Conservation (phyloP, 2,113 vertebrate species). For the Alethe castanea region DNA sequence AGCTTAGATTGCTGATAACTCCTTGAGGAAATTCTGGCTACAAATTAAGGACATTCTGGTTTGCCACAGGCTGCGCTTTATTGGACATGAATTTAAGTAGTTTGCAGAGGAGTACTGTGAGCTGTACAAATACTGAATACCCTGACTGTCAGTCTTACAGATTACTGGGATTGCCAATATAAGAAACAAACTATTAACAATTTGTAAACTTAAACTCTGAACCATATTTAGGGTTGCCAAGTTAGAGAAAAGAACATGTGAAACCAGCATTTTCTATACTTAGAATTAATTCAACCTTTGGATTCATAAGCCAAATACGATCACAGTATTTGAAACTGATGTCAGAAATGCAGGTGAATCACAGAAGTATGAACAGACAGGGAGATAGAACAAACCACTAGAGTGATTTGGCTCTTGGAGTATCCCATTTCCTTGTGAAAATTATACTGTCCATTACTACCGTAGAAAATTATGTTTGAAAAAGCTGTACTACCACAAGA, state of each 20-base stretch:
- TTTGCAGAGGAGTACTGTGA: not conserved
- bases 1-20: not conserved
- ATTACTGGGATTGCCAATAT: not conserved
- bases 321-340: not conserved
- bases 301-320: not conserved
- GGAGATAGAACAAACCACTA: not conserved
- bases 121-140: not conserved
- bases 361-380: too few relatives aligned
- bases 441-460: not conserved
- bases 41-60: not conserved
- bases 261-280: not conserved
- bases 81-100: not conserved
- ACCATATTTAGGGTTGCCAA: not conserved
- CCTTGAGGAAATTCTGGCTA: not conserved
- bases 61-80: not conserved
- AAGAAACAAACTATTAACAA: not conserved
- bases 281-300: not conserved
- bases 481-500: not conserved
- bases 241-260: not conserved
- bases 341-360: not conserved
- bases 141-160: not conserved
- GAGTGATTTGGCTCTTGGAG: not conserved
- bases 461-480: not conserved
- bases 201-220: not conserved
- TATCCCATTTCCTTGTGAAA: not conserved